Conservation (phyloP, 2,888 invertebrate genomes). For the Mesorhabditis spiculigera region DNA sequence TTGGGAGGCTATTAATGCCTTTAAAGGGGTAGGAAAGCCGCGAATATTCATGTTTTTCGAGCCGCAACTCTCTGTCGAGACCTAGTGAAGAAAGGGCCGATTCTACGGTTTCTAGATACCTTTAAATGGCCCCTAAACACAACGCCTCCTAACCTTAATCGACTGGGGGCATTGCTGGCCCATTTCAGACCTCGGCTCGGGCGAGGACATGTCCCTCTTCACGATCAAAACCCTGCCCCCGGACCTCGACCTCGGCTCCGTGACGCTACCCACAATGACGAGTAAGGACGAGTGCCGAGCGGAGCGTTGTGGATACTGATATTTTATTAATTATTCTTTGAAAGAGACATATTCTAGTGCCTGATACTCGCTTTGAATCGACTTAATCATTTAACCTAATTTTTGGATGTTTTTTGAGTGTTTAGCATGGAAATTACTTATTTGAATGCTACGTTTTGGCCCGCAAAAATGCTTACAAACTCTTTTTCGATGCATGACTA, state of each 20-base stretch:
- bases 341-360: neutral
- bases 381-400: neutral
- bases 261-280: constrained; percentile 17
- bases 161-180: neutral
- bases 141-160: neutral
- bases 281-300: constrained; percentile 16
- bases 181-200: neutral
- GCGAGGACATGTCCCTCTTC: constrained; percentile 11
- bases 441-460: no score
- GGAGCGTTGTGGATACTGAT: neutral
- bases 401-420: no score
- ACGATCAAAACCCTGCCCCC: constrained; percentile 35
- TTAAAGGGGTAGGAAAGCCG: no score
- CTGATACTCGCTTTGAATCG: neutral
- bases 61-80: no score
- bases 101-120: no score
- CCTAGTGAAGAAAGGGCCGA: no score
- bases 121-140: no score
- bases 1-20: no score
- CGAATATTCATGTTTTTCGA: no score
- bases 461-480: no score
- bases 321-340: neutral
- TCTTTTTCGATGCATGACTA: no score
- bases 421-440: no score
- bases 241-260: constrained; percentile 25